Conservation (phyloP, 2,888 invertebrate genomes). For the Eretmocerus hayati region DNA sequence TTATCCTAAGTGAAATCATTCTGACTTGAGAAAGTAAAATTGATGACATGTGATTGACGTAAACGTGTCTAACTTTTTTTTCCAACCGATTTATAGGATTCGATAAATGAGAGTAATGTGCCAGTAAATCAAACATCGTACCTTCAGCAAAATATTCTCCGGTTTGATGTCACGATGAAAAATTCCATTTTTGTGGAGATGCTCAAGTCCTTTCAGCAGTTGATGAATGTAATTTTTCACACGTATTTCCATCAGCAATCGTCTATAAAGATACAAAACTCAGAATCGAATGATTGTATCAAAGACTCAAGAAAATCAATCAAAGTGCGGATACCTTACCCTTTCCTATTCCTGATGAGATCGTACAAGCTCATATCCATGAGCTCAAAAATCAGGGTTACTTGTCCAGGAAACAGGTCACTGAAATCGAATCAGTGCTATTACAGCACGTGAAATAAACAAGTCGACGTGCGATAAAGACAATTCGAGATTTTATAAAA, state of each 20-base stretch:
- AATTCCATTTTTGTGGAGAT: slow-evolving; percentile 56
- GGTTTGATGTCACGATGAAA: slow-evolving; percentile 68
- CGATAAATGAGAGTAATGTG: neutral
- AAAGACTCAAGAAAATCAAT: neutral
- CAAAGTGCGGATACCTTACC: slow-evolving; percentile 33
- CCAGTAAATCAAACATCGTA: slow-evolving; percentile 24
- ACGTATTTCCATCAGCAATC: slow-evolving; percentile 49
- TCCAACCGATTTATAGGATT: no score
- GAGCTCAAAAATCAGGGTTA: slow-evolving; percentile 59
- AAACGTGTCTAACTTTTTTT: no score
- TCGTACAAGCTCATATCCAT: slow-evolving; percentile 68
- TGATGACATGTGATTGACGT: no score
- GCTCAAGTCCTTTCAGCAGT: slow-evolving; percentile 55
- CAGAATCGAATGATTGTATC: no score
- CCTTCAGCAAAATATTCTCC: slow-evolving; percentile 62
- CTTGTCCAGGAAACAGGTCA: slow-evolving; percentile 53
- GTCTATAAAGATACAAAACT: no score
- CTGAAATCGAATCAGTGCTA: slow-evolving; percentile 38
- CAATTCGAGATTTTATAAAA: no score
- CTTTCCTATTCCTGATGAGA: slow-evolving; percentile 52
- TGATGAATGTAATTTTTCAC: slow-evolving; percentile 57
- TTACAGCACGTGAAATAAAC: no score
- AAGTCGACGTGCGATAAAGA: no score
- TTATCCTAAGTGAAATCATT: no score
- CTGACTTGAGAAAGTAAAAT: no score